Evolutionary conservation across 2,113 vertebrate genomes (phyloP).

Genomic region (Caretta caretta): DNA sequence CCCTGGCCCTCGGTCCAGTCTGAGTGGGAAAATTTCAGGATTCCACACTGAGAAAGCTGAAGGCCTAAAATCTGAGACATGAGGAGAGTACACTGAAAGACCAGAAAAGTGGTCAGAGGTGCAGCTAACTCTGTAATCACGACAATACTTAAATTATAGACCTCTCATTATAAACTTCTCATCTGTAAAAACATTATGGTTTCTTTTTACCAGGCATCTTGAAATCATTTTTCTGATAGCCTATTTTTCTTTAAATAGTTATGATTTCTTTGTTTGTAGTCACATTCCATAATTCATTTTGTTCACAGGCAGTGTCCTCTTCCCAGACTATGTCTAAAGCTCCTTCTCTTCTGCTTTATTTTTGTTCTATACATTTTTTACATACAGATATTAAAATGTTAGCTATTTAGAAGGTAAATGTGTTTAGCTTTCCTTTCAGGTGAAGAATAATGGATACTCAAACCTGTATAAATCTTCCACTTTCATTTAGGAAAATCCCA

Average conservation of each 20-base stretch:
- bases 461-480: neutral
- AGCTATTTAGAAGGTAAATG: neutral
- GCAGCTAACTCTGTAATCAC: neutral
- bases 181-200: neutral
- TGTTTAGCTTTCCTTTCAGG: neutral
- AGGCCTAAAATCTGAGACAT: neutral
- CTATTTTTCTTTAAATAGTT: neutral
- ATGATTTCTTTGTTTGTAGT: neutral
- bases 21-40: neutral
- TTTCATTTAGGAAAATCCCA: rapidly evolving
- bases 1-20: too few species aligned
- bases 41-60: neutral
- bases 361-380: slow-evolving; percentile 1
- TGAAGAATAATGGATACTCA: neutral
- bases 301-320: neutral
- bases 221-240: neutral
- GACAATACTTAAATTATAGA: rapidly evolving
- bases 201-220: neutral
- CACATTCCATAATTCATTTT: neutral
- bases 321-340: rapidly evolving
- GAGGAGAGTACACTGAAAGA: neutral
- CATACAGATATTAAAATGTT: neutral
- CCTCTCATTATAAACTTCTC: neutral
- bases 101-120: too few species aligned
- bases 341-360: neutral